Evolutionary conservation across 2,888 invertebrate species (phyloP).

Genomic region (Venusia cambrica): DNA sequence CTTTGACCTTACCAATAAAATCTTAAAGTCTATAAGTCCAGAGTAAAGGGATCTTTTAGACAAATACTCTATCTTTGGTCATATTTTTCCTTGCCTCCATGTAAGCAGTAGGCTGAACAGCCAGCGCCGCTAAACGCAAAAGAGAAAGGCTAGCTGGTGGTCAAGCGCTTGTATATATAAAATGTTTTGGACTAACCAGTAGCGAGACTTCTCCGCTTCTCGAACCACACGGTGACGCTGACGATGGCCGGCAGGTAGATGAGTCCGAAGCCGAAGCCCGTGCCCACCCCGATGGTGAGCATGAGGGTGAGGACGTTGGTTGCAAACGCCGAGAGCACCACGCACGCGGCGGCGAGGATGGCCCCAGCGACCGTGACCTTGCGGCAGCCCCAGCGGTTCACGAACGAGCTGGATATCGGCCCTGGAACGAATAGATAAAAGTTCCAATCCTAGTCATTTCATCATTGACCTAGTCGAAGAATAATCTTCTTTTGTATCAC

Average conservation of each 20-base stretch:
- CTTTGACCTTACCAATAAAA: too few relatives aligned
- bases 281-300: constrained; percentile 96
- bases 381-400: constrained; percentile 97
- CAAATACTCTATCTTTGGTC: too few relatives aligned
- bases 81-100: too few relatives aligned
- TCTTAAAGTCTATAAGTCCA: too few relatives aligned
- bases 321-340: constrained; percentile 91
- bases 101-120: too few relatives aligned
- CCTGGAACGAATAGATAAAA: constrained; percentile 81
- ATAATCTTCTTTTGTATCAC: too few relatives aligned
- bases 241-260: constrained; percentile 99
- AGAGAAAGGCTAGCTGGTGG: too few relatives aligned
- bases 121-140: too few relatives aligned
- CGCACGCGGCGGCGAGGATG: constrained; percentile 87
- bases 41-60: too few relatives aligned
- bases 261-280: constrained; percentile 96
- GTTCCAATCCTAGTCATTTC: not conserved
- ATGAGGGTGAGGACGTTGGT: constrained; percentile 91
- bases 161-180: too few relatives aligned
- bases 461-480: too few relatives aligned
- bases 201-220: constrained; percentile 95
- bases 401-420: constrained; percentile 96
- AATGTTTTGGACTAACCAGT: constrained; percentile 84
- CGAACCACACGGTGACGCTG: constrained; percentile 98
- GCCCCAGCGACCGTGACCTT: constrained; percentile 94